These are phyloP conservation scores for Hyles vespertilio DNA, from an alignment of 1,140 invertebrate genomes.

Conservation along the genomic window DNA sequence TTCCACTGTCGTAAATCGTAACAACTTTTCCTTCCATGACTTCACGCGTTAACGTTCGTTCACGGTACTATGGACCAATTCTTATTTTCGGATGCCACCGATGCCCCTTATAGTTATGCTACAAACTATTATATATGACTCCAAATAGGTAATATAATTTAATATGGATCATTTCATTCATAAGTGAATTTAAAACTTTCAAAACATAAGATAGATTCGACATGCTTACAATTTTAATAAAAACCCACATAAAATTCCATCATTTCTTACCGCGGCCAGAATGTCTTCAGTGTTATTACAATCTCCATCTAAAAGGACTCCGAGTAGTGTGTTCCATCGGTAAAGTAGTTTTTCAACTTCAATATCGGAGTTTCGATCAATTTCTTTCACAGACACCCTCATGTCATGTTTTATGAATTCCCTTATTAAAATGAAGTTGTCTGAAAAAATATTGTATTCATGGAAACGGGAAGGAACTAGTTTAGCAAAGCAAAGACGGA, in stretches of 20 bases:
- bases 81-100: too few relatives aligned
- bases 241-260: not conserved
- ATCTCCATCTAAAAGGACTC: constrained; percentile 36
- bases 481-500: too few relatives aligned
- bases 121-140: too few relatives aligned
- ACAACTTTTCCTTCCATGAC: too few relatives aligned
- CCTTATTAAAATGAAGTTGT: constrained; percentile 1
- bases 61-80: too few relatives aligned
- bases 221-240: not conserved
- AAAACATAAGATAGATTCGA: not conserved
- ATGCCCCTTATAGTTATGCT: too few relatives aligned
- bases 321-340: constrained; percentile 28
- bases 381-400: constrained; percentile 7
- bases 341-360: constrained; percentile 16
- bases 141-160: too few relatives aligned
- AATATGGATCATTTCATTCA: too few relatives aligned
- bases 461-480: too few relatives aligned
- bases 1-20: too few relatives aligned
- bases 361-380: constrained; percentile 9
- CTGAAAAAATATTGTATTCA: not conserved
- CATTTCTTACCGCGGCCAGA: constrained; percentile 29
- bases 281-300: constrained; percentile 26
- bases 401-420: constrained; percentile 11
- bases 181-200: too few relatives aligned
- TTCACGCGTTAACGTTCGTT: too few relatives aligned